Evolutionary conservation across 23 tunicate genomes (phyloP), one percentile per base, ranked within the genome.

Genomic region (Pegea sp.): DNA sequence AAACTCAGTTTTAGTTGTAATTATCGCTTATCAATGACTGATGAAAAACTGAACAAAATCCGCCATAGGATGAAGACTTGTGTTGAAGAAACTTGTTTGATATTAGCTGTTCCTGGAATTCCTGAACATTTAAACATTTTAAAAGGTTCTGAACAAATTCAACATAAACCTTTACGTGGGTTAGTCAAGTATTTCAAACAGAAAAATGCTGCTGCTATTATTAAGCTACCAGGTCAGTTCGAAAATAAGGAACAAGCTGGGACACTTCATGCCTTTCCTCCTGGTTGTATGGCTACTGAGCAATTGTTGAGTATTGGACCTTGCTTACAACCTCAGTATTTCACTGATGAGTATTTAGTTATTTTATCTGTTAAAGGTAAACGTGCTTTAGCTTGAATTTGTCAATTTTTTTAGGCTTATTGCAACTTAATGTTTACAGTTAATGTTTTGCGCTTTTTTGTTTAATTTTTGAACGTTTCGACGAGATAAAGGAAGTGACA

Each of bases 151-250:
- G 49, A 62, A 11, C 67, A 73, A 26, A 59, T 67, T 26, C 66
- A 65, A 42, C 95, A 84, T n/a, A 73, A 77, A 55, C 95, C 80
- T 28, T 56, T 84, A 3, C 69, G 95, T 8, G 95, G 95, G 2
- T 50, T 84, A 21, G 95, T 84, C 6, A 84, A 84, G 28, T 84
- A 84, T 64, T 74, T 84, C 46, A 84, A 84, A 63, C 84, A 73
- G 20, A 84, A 84, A 34, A 59, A 73, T 42, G 76, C 84, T 52
- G 95, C 84, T 43, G 95, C 74, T 2, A 71, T 84, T 24, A 61
- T 84, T 11, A 60, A 77, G 22, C 61, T 78, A 28, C 77, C 77
- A 25, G 61, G 11, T 38, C 13, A 8, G 11, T 38, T 38, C 22
- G 65, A 65, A 49, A 44, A 65, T 4, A 64, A 72, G 22, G 61